Conservation (phyloP, 2,888 invertebrate species). For the Tinea trinotella region DNA sequence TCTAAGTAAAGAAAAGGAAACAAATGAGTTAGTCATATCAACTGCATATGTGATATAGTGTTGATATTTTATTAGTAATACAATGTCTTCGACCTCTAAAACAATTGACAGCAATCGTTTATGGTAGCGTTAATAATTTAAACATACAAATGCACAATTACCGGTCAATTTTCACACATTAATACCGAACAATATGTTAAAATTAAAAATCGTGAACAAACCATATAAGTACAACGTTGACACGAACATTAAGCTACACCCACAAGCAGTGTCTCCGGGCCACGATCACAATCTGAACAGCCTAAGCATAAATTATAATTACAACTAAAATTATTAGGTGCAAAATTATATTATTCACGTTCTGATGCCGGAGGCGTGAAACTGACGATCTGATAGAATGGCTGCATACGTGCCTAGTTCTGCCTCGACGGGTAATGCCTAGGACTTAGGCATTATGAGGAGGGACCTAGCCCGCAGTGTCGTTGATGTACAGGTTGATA, state of each 20-base stretch:
- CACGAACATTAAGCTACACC: conserved; percentile 11
- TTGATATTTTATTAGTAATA: not conserved
- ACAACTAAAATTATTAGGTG: conserved; percentile 62
- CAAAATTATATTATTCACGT: conserved; percentile 43
- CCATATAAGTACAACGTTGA: conserved; percentile 9
- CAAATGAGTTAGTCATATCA: too few species aligned
- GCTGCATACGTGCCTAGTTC: conserved; percentile 13
- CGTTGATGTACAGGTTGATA: conserved; percentile 17
- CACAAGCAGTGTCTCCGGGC: conserved; percentile 15
- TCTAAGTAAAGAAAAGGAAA: too few species aligned
- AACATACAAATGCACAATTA: conserved; percentile 1
- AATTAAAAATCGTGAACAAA: not conserved
- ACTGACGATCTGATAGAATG: conserved; percentile 40
- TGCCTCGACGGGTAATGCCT: conserved; percentile 6
- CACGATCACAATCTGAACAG: conserved; percentile 14
- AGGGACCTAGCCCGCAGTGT: conserved; percentile 15
- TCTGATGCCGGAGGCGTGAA: conserved; percentile 30
- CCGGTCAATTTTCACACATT: conserved; percentile 9
- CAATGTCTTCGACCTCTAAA: not conserved
- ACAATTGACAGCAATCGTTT: not conserved
- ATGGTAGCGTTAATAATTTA: not conserved
- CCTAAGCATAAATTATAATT: conserved; percentile 47
- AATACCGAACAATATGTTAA: not conserved
- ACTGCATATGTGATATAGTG: too few species aligned
- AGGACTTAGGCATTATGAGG: conserved; percentile 14